Evolutionary conservation across 2,113 vertebrate species (phyloP).

Genomic region (Poicephalus meyeri): DNA sequence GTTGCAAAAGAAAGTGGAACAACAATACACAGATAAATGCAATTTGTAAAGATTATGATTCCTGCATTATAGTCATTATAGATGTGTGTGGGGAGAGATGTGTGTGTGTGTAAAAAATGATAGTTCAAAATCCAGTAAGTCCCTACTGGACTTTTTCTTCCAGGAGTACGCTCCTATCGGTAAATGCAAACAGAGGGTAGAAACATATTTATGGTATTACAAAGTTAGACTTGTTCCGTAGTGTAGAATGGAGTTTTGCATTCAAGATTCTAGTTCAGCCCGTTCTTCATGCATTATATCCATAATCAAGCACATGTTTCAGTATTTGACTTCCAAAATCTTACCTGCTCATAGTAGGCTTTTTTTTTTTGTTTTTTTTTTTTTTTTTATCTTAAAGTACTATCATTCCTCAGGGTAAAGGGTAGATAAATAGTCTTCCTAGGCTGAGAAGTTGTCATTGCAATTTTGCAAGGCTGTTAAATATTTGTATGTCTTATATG

Average conservation of each 20-base stretch:
- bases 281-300: neutral
- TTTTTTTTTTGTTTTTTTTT: neutral
- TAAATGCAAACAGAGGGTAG: neutral
- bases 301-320: neutral
- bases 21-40: conserved; percentile 23
- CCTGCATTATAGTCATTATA: conserved; percentile 9
- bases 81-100: neutral
- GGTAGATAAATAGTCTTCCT: conserved; percentile 51
- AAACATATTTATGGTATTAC: neutral
- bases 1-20: conserved; percentile 8
- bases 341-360: neutral
- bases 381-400: neutral
- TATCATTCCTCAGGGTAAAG: conserved; percentile 48
- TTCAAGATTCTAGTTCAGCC: neutral
- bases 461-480: conserved; percentile 39
- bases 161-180: neutral
- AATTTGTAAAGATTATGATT: conserved; percentile 39
- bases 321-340: neutral
- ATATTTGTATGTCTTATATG: conserved; percentile 14
- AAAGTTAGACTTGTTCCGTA: neutral
- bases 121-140: conserved; percentile 15
- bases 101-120: neutral
- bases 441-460: conserved; percentile 18
- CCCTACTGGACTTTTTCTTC: conserved; percentile 1
- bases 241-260: neutral